These are phyloP conservation scores for Sitophilus oryzae DNA, from an alignment of 1,140 invertebrate species.

Conservation along the genomic window DNA sequence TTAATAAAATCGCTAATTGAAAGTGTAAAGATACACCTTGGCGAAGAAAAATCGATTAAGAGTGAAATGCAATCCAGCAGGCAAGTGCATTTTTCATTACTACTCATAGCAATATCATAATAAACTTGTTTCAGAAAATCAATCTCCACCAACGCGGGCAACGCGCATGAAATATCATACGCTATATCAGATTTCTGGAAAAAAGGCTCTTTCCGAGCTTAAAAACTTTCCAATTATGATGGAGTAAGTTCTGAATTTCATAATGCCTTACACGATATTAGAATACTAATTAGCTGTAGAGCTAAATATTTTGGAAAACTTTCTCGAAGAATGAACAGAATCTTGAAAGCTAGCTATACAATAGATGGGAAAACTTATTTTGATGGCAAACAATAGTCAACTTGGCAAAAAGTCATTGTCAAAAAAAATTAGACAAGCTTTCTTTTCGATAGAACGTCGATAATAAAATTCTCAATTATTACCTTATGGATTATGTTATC, in stretches of 20 bases:
- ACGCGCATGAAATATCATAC: constrained; percentile 3
- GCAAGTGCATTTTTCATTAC: constrained; percentile 1
- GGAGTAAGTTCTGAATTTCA: constrained; percentile 13
- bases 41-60: neutral
- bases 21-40: too few species aligned
- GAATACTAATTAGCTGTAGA: constrained; percentile 20
- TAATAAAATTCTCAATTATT: too few species aligned
- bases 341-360: neutral
- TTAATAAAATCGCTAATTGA: too few species aligned
- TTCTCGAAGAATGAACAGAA: neutral
- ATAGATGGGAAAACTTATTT: neutral
- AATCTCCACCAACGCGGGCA: too few species aligned
- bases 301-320: constrained; percentile 2
- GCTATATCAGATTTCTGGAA: constrained; percentile 8
- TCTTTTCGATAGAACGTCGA: too few species aligned
- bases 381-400: too few species aligned
- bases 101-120: neutral
- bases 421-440: too few species aligned
- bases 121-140: too few species aligned
- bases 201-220: constrained; percentile 11
- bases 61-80: neutral
- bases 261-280: constrained; percentile 12
- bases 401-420: too few species aligned
- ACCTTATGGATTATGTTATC: too few species aligned
- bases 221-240: constrained; percentile 18